Conservation (phyloP, 2,797 vertebrate species). For the Coluber constrictor region DNA sequence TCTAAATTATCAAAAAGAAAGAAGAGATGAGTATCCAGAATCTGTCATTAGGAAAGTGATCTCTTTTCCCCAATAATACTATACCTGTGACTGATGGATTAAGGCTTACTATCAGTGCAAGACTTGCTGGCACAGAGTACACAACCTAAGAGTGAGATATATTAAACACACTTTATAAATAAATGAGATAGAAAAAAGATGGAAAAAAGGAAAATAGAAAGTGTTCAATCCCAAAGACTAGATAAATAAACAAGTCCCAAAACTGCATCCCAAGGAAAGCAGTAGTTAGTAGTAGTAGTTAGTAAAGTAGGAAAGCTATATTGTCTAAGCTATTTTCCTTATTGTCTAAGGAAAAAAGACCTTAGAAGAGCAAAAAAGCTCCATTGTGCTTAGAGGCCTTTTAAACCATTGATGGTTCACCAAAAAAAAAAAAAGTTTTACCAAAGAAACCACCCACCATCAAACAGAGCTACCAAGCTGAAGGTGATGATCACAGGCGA, state of each 20-base stretch:
- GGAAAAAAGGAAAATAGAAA: background rate
- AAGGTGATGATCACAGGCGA: background rate
- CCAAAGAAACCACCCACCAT: accelerated
- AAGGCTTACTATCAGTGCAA: slow-evolving; percentile 67
- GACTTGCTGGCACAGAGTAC: slow-evolving; percentile 66
- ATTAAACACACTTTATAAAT: background rate
- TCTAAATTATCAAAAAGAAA: background rate
- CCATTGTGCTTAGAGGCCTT: background rate
- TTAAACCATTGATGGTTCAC: background rate
- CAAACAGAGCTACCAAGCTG: background rate
- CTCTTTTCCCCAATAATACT: slow-evolving; percentile 15
- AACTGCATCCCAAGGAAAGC: accelerated
- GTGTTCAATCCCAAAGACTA: accelerated
- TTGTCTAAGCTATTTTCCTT: too few relatives aligned
- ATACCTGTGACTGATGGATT: slow-evolving; percentile 73
- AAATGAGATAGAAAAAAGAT: background rate
- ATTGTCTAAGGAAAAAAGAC: background rate
- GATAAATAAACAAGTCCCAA: background rate
- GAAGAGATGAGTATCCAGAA: background rate
- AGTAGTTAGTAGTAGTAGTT: too few relatives aligned
- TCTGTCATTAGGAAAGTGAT: background rate
- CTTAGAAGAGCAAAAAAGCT: background rate
- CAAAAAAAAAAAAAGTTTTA: background rate
- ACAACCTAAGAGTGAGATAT: slow-evolving; percentile 60
- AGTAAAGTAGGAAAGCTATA: background rate